Percentiles rank a stretch among this genome's conserved stretches.
Conservation (phyloP, 1,140 invertebrate genomes). For the Aricia agestis region DNA sequence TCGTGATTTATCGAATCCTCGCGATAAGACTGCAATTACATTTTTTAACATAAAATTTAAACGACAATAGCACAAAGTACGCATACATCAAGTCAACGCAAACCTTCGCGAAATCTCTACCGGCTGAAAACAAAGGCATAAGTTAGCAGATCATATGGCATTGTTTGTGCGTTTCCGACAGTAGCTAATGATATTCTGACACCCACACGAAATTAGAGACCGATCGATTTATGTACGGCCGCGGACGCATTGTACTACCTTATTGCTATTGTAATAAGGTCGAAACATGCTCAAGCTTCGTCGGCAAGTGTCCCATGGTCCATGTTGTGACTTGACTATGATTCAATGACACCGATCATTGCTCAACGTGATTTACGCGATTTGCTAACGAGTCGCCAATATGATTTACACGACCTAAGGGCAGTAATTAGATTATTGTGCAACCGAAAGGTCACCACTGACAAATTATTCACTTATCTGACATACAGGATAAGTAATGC, state of each 20-base stretch:
- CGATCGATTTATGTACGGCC: constrained; percentile 46
- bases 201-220: constrained; percentile 51
- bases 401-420: constrained; percentile 20
- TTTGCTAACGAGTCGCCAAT: constrained; percentile 22
- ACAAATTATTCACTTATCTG: constrained; percentile 6
- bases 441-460: constrained; percentile 1
- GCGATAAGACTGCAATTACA: too few relatives aligned
- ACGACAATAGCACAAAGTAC: not conserved
- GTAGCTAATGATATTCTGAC: constrained; percentile 43
- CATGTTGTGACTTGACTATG: constrained; percentile 23
- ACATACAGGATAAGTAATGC: not conserved
- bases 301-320: not conserved
- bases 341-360: constrained; percentile 37
- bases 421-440: constrained; percentile 4
- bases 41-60: not conserved
- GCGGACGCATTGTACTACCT: not conserved
- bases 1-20: too few relatives aligned
- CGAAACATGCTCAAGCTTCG: not conserved
- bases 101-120: not conserved
- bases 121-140: not conserved
- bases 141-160: not conserved
- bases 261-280: not conserved
- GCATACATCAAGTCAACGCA: not conserved
- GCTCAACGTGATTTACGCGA: constrained; percentile 46
- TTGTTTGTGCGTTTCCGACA: constrained; percentile 39